These are phyloP conservation scores for Yponomeuta plumbellus DNA, from an alignment of 2,888 invertebrate genomes.

Conservation along the genomic window DNA sequence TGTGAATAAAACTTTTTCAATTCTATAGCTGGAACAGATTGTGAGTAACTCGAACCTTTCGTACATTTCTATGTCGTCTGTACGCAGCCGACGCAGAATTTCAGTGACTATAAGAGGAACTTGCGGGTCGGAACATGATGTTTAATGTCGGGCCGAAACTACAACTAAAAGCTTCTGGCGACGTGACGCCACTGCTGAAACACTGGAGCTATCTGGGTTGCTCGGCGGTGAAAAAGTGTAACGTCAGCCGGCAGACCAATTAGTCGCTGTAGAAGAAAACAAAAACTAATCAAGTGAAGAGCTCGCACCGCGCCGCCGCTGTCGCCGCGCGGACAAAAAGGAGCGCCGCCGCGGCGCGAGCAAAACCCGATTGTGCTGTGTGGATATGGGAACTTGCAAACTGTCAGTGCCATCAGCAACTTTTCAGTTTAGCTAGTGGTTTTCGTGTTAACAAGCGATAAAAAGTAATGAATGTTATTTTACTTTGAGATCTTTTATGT, in stretches of 20 bases:
- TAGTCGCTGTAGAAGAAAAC: not conserved
- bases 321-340: not conserved
- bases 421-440: no score
- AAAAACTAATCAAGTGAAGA: slow-evolving; percentile 1
- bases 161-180: not conserved
- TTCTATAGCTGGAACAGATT: not conserved
- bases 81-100: not conserved
- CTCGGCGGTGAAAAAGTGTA: not conserved
- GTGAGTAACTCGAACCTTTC: not conserved
- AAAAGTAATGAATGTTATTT: no score
- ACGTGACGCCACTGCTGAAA: not conserved
- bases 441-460: no score
- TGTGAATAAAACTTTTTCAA: not conserved
- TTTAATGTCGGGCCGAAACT: not conserved
- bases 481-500: no score
- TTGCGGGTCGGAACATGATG: not conserved
- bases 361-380: no score
- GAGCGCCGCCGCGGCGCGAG: not conserved
- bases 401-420: no score
- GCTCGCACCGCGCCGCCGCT: not conserved
- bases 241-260: not conserved
- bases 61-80: not conserved
- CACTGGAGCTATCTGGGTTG: not conserved
- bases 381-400: no score
- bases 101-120: not conserved